Evolutionary conservation across 2,888 invertebrate species (phyloP).

Genomic region (Liopterus haemorrhoidalis): DNA sequence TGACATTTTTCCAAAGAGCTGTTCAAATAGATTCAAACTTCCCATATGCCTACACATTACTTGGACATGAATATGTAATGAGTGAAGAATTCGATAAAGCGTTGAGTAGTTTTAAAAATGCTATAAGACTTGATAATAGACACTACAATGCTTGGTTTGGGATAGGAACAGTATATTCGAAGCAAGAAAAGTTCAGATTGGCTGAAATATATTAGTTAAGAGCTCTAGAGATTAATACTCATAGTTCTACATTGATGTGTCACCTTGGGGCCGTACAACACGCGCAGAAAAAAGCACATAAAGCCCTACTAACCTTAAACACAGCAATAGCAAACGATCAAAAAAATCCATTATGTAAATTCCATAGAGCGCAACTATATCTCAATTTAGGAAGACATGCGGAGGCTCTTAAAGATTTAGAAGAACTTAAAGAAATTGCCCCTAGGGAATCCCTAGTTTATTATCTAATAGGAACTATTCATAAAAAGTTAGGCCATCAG

Average conservation of each 20-base stretch:
- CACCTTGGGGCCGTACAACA: slow-evolving; percentile 96
- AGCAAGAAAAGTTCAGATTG: slow-evolving; percentile 88
- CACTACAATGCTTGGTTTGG: slow-evolving; percentile 99
- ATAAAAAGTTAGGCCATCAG: slow-evolving; percentile 93
- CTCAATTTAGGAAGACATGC: slow-evolving; percentile 81
- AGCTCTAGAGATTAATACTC: slow-evolving; percentile 86
- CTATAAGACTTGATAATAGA: slow-evolving; percentile 82
- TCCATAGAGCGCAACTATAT: slow-evolving; percentile 91
- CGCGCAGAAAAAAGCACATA: slow-evolving; percentile 81
- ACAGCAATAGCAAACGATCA: slow-evolving; percentile 80
- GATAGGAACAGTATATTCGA: slow-evolving; percentile 93
- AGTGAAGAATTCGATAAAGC: slow-evolving; percentile 97
- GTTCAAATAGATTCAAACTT: slow-evolving; percentile 91
- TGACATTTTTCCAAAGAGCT: slow-evolving; percentile 95
- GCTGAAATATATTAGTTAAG: slow-evolving; percentile 88
- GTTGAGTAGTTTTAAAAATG: slow-evolving; percentile 87
- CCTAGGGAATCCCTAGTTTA: slow-evolving; percentile 96
- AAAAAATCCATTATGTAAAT: slow-evolving; percentile 90
- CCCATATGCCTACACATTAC: slow-evolving; percentile 91
- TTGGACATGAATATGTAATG: slow-evolving; percentile 94
- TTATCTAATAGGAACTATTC: slow-evolving; percentile 95
- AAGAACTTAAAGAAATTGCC: slow-evolving; percentile 86
- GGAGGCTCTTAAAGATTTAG: slow-evolving; percentile 86
- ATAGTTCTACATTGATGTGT: slow-evolving; percentile 89
- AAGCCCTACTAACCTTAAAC: slow-evolving; percentile 81